These are phyloP conservation scores for Pseudococcus longispinus DNA, from an alignment of 2,888 invertebrate species.

Conservation along the genomic window DNA sequence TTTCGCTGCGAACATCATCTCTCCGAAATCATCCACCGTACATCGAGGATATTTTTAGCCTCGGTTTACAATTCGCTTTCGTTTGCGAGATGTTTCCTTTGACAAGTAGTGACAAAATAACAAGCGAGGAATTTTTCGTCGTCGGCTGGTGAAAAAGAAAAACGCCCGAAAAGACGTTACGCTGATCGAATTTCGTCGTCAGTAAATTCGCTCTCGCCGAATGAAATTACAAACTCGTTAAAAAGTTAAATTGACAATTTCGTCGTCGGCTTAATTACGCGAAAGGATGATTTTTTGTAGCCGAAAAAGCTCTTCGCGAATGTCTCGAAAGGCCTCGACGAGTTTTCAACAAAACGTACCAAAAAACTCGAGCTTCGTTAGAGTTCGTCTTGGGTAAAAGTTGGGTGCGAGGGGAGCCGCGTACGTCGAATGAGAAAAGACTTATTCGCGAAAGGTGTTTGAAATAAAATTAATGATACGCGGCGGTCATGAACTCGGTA, in stretches of 20 bases:
- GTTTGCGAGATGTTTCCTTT: neutral
- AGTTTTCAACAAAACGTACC: neutral
- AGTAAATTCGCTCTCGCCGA: neutral
- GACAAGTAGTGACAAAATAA: neutral
- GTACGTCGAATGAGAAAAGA: neutral
- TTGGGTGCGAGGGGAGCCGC: too few species aligned
- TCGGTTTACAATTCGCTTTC: too few species aligned
- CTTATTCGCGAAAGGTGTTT: slow-evolving; percentile 14
- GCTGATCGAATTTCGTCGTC: neutral
- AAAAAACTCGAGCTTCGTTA: neutral
- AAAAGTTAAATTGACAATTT: slow-evolving; percentile 4
- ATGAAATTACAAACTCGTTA: neutral
- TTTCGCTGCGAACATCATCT: too few species aligned
- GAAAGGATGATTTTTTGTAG: neutral
- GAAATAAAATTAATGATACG: slow-evolving; percentile 44
- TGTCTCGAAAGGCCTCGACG: neutral
- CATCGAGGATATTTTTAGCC: too few species aligned
- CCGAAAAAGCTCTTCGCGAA: neutral
- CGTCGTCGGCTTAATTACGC: neutral
- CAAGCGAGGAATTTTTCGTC: neutral
- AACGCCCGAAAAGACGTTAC: neutral
- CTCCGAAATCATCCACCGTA: too few species aligned
- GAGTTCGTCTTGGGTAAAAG: too few species aligned
- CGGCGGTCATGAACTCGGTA: slow-evolving; percentile 46
- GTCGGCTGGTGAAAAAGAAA: neutral